phyloP scores from a whole-genome alignment of 2,797 vertebrate genomes.

The Phoebastria nigripes region DNA sequence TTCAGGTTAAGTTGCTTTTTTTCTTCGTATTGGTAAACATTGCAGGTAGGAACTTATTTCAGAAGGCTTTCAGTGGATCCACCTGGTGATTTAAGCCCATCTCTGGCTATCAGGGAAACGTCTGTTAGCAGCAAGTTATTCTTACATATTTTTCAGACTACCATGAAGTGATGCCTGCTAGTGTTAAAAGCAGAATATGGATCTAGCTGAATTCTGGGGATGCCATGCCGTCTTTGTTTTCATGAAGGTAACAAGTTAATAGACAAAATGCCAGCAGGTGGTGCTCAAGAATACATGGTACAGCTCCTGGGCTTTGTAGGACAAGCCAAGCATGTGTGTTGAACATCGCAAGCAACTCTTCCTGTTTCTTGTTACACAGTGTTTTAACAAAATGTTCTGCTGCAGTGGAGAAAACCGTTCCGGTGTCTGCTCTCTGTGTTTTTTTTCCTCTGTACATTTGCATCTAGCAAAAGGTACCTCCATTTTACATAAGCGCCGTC shows the following conservation, averaged over 20 bases:
- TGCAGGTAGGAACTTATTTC: not conserved
- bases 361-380: not conserved
- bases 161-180: accelerated
- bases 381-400: not conserved
- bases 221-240: not conserved
- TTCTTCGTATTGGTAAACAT: not conserved
- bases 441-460: not conserved
- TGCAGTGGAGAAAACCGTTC: not conserved
- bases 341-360: not conserved
- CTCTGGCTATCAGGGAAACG: not conserved
- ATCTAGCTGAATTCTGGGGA: not conserved
- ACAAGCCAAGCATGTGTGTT: not conserved
- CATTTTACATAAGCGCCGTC: not conserved
- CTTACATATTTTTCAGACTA: not conserved
- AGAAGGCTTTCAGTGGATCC: not conserved
- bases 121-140: not conserved
- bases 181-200: not conserved
- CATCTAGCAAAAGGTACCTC: not conserved
- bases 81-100: not conserved
- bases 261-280: slow-evolving; percentile 2
- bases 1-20: not conserved
- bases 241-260: not conserved
- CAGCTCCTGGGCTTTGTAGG: not conserved
- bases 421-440: not conserved
- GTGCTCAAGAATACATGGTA: not conserved